Base-by-base conservation (phyloP, 2,888 invertebrate species). In the Acrobeloides nanus region DNA sequence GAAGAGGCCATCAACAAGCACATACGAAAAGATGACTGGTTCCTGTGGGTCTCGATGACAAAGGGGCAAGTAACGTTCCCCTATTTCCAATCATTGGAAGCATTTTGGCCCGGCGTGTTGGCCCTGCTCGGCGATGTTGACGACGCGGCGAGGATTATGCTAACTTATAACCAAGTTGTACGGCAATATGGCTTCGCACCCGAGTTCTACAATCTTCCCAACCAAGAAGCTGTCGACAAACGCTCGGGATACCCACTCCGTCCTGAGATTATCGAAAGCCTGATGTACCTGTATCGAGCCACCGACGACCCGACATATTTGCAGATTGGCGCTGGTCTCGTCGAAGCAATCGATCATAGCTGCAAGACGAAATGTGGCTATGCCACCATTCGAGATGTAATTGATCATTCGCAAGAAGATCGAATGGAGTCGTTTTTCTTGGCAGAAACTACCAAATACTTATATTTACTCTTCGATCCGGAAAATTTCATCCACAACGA, bases 341-440 rank as follows among this genome's bases (percentile, higher is more conserved):
- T 97, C 31, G 83, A 86, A 61, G 87, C 92, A 57, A 86, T 99
- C 55, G 89, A 95, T 73, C 85, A 87, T 66, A 88, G 87, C 73
- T 86, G 93, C 0, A 83, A 83, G 73, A 95, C 95, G 0, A 82
- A 83, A 0, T 99, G 97, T 75, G 97, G 97, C 12, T 99, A 92
- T 79, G 95, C 97, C 2, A 95, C 95, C 47, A 88, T 97, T 53
- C 89, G 89, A 78, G 89, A 95, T 76, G 90, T 95, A n/a, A 55
- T 53, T 26, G 88, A 89, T 66, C 92, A 95, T 74, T 82, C 84
- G 2, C 85, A 92, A 74, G 95, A 95, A 73, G 90, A 99, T 74
- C 81, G 59, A 33, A 97, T 99, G 97, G 97, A 99, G 75, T 95
- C 95, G 0, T 99, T 97, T 77, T 99, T 99, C 76, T 78, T 97